A percentile compares a stretch with the other conserved stretches of the same genome.
phyloP scores from a whole-genome alignment of 2,113 vertebrate genomes.

The Malurus alboscapulatus region DNA sequence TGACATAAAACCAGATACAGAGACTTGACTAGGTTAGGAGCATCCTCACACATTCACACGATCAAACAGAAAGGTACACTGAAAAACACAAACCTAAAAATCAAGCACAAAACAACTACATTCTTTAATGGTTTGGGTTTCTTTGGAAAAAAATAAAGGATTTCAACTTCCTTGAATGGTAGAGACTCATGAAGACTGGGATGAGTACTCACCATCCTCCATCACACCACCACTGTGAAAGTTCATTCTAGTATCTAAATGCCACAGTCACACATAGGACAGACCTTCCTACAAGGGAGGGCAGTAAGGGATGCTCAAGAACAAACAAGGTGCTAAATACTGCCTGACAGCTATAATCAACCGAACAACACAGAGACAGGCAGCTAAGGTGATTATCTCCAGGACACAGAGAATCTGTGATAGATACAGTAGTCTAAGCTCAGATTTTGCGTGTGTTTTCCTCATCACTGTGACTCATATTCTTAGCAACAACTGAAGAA shows the following conservation, averaged over 20 bases:
- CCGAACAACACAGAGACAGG: neutral
- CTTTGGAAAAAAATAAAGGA: neutral
- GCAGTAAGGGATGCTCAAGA: neutral
- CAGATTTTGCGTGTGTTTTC: neutral
- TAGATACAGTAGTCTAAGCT: rapidly evolving
- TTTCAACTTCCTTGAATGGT: neutral
- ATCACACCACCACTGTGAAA: neutral
- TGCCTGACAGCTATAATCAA: neutral
- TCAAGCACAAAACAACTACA: neutral
- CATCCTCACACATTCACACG: neutral
- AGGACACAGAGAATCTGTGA: neutral
- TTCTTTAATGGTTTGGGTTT: neutral
- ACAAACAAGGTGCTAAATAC: neutral
- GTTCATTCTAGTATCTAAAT: neutral
- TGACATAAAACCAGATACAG: neutral
- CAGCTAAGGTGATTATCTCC: neutral
- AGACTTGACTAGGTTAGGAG: neutral
- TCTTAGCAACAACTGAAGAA: neutral
- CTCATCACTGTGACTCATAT: neutral
- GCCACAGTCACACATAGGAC: neutral
- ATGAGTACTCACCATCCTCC: neutral
- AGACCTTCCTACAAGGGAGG: neutral
- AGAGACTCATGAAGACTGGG: neutral
- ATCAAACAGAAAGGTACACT: neutral
- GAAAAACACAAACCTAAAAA: neutral